phyloP scores from a whole-genome alignment of 2,888 invertebrate species.

The Empis livida region DNA sequence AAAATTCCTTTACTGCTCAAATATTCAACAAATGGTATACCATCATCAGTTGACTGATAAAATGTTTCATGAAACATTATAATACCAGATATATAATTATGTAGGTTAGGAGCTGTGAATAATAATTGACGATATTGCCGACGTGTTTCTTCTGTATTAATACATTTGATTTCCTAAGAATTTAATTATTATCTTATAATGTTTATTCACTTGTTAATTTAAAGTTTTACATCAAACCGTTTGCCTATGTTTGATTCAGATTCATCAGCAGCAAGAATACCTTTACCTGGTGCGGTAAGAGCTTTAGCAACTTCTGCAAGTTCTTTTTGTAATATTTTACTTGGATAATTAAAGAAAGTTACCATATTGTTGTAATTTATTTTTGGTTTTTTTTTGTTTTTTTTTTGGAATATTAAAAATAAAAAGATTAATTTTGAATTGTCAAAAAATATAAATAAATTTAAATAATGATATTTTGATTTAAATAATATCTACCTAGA shows the following conservation, averaged over 20 bases:
- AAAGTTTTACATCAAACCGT: background rate
- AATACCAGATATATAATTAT: background rate
- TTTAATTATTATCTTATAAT: slow-evolving; percentile 2
- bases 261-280: background rate
- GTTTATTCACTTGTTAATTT: too few relatives aligned
- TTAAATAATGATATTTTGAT: too few relatives aligned
- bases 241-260: background rate
- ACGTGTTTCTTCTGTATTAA: background rate
- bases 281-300: background rate
- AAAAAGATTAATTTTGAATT: too few relatives aligned
- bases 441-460: too few relatives aligned
- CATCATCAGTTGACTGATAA: background rate
- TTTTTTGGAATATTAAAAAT: too few relatives aligned
- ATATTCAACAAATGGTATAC: background rate
- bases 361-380: too few relatives aligned
- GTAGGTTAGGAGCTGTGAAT: background rate
- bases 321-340: background rate
- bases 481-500: too few relatives aligned
- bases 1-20: background rate
- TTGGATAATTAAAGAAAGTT: too few relatives aligned
- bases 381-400: too few relatives aligned
- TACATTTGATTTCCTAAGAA: slow-evolving; percentile 13
- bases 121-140: background rate
- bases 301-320: background rate
- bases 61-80: background rate